Base-by-base conservation (phyloP, 2,113 vertebrate species). In the Salminus brasiliensis region DNA sequence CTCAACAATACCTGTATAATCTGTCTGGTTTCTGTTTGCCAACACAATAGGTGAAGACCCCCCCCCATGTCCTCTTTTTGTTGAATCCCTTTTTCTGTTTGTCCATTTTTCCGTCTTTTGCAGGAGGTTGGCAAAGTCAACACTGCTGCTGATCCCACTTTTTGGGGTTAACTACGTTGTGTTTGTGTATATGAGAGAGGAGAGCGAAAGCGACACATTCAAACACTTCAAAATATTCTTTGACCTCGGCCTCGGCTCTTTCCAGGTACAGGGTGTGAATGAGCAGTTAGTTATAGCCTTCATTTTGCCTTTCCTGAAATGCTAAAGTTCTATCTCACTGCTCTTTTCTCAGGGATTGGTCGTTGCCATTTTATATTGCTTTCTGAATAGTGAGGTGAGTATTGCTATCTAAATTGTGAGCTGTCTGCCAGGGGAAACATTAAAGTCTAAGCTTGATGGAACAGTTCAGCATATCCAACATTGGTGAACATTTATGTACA, bases 81-180 rank as follows among this genome's bases (percentile, higher is more conserved):
- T 11, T 39, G 16, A 66, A 66, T 39, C 34, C 36, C 16, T 10
- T 0, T 62, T 66, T 15, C 8, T 65, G 21, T 72, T 0, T 62
- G 55, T 15, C 8, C 55, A 21, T 72, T 23, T 43, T 7, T 76
- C 25, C 7, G 69, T 36, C 32, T 62, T 21, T 57, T 69, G 45
- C 78, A 99, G 97, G 89, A 94, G 96, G 75, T 94, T 99, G 79
- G 91, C 97, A 29, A 98, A 97, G 90, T 99, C 97, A 63, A 98
- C 97, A 0, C 89, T 99, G 79, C 86, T 99, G 88, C 92, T 99
- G 57, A 97, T 98, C 84, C 97, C 97, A 0, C 92, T 99, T 47
- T 98, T 98, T 12, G 97, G 97, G 13, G 86, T 96, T 25, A 95
- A 99, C 91, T 98, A 98, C 72, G 88, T 96, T 78, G 91, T 98